Evolutionary conservation across 2,797 vertebrate genomes (phyloP).

Genomic region (Sparidentex hasta): DNA sequence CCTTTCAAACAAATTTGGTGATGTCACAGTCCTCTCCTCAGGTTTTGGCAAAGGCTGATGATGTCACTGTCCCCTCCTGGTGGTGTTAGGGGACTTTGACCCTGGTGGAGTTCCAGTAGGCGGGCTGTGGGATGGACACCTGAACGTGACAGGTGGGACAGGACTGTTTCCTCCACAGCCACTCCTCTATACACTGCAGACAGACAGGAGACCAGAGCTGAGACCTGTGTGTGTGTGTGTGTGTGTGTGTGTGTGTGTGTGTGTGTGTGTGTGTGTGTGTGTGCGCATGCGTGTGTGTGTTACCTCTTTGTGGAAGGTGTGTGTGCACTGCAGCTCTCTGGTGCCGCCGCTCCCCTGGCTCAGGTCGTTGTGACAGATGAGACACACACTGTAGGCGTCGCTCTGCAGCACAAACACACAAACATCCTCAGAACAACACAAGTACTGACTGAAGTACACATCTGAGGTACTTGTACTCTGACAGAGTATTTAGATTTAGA

Average conservation of each 20-base stretch:
- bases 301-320: slow-evolving; percentile 82
- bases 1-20: neutral
- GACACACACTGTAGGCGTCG: slow-evolving; percentile 77
- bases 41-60: neutral
- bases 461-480: no score
- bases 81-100: slow-evolving; percentile 74
- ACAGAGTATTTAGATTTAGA: no score
- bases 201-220: neutral
- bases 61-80: neutral
- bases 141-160: slow-evolving; percentile 77
- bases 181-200: slow-evolving; percentile 80
- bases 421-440: no score
- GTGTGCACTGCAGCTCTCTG: slow-evolving; percentile 79
- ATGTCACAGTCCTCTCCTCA: neutral
- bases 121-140: slow-evolving; percentile 71
- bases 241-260: neutral
- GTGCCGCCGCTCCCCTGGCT: slow-evolving; percentile 64
- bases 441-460: no score
- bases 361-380: slow-evolving; percentile 82
- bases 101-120: slow-evolving; percentile 72
- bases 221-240: neutral
- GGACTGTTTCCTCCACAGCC: slow-evolving; percentile 81
- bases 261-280: slow-evolving; percentile 4
- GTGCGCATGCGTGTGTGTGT: slow-evolving; percentile 32
- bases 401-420: slow-evolving; percentile 69